Conservation (phyloP, 2,797 vertebrate species). For the Poeciliopsis gracilis region DNA sequence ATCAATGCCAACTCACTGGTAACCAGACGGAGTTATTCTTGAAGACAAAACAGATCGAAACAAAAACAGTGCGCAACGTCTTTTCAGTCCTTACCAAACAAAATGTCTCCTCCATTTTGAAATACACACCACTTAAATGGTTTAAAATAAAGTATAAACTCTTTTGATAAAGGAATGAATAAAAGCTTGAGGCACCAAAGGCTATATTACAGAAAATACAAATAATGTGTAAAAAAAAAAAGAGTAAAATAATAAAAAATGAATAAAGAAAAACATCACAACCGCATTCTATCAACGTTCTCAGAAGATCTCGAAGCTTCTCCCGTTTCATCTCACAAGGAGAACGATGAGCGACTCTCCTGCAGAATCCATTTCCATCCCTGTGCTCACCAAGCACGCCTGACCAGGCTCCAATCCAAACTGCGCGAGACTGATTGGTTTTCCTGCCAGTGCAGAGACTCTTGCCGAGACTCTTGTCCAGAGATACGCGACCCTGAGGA, state of each 20-base stretch:
- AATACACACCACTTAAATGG: constrained; percentile 57
- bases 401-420: constrained; percentile 54
- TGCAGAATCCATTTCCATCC: constrained; percentile 23
- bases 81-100: constrained; percentile 52
- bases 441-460: constrained; percentile 37
- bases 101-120: constrained; percentile 42
- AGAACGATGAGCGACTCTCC: constrained; percentile 25
- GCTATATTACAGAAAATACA: constrained; percentile 76
- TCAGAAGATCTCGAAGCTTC: neutral
- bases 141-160: constrained; percentile 63
- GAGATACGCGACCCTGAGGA: constrained; percentile 29
- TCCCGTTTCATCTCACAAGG: neutral
- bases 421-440: constrained; percentile 30
- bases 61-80: constrained; percentile 42
- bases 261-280: constrained; percentile 37
- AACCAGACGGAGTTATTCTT: constrained; percentile 39
- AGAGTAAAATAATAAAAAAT: constrained; percentile 51
- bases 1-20: constrained; percentile 5
- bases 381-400: constrained; percentile 29
- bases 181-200: constrained; percentile 84
- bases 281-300: constrained; percentile 41
- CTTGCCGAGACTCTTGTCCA: constrained; percentile 36
- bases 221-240: constrained; percentile 62
- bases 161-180: constrained; percentile 83
- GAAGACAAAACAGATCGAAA: constrained; percentile 38